A percentile compares a stretch with the other conserved stretches of the same genome.
Conservation (phyloP, 2,797 vertebrate species). For the Hemitrygon akajei region DNA sequence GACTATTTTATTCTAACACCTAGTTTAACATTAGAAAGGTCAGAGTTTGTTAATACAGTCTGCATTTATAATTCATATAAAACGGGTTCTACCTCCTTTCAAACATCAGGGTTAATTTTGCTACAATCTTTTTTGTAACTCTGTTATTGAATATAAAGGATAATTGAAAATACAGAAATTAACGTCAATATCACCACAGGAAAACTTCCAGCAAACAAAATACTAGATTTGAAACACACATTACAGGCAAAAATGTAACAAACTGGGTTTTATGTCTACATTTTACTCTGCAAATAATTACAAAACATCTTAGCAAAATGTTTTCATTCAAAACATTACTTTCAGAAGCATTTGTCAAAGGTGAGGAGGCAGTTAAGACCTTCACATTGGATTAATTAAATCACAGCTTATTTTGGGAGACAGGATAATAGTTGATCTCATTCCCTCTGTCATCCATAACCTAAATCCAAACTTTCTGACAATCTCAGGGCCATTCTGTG, state of each 20-base stretch:
- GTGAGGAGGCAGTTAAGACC: not conserved
- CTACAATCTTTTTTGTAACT: not conserved
- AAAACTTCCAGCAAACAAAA: not conserved
- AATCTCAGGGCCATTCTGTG: slow-evolving; percentile 31
- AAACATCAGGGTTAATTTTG: not conserved
- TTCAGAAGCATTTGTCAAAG: slow-evolving; percentile 17
- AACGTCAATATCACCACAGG: not conserved
- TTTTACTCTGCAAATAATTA: slow-evolving; percentile 1
- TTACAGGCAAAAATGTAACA: not conserved
- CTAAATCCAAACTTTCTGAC: slow-evolving; percentile 37
- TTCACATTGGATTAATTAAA: slow-evolving; percentile 26
- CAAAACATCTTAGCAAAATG: slow-evolving; percentile 14
- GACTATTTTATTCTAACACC: slow-evolving; percentile 11
- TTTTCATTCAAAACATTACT: slow-evolving; percentile 25
- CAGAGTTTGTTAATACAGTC: not conserved
- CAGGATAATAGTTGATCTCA: slow-evolving; percentile 32
- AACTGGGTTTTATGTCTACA: not conserved
- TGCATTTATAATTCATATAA: slow-evolving; percentile 9
- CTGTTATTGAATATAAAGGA: not conserved
- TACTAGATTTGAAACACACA: not conserved
- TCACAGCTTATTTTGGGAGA: slow-evolving; percentile 28
- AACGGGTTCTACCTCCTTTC: not conserved
- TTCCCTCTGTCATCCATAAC: slow-evolving; percentile 34
- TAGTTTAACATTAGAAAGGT: slow-evolving; percentile 28
- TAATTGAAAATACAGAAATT: not conserved